Base-by-base conservation (phyloP, 1,140 invertebrate genomes). In the Sogatella furcifera region DNA sequence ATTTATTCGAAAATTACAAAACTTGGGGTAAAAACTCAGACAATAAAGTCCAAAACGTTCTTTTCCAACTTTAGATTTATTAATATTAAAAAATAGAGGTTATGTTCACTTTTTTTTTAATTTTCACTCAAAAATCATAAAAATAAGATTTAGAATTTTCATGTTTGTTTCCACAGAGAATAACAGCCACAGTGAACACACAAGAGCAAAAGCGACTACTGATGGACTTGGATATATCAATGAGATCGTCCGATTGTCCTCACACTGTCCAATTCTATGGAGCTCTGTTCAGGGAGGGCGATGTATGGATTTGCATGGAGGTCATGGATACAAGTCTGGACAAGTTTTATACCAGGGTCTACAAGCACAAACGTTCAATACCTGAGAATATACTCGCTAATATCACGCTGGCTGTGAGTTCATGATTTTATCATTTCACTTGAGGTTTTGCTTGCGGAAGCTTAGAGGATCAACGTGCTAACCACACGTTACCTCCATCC, bases 261-360 rank as follows among this genome's bases (percentile, higher is more conserved):
- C 94, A 95, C 71, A 99, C 97, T 52, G 96, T 99, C 2, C 92
- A 97, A 70, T 99, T 97, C 79, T 95, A 93, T 75, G 97, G 97
- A 13, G 95, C 94, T 52, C 84, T 98, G 68, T 97, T 98, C 69
- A 85, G 90, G 49, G 91, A 95, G 75, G 92, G 90, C 14, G 94
- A 97, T 76, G 95, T 98, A 28, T 98, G 95, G 95, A 98, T 99
- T 70, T 98, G 95, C 72, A 99, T 99, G 96, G 96, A 99, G 77
- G 84, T 98, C 11, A 99, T 99, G 97, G 90, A 95, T 67, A 96
- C 91, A 64, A 97, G 94, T 72, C 80, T 98, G 63, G 97, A 99
- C 70, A 98, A 98, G 75, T 92, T 94, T 77, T 98, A 89, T 75
- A 85, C 78, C 67, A 95, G 88, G 78, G 88, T 85, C 38, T 95